Base-by-base conservation (phyloP, 1,140 invertebrate species). In the Heliothis subflexa region DNA sequence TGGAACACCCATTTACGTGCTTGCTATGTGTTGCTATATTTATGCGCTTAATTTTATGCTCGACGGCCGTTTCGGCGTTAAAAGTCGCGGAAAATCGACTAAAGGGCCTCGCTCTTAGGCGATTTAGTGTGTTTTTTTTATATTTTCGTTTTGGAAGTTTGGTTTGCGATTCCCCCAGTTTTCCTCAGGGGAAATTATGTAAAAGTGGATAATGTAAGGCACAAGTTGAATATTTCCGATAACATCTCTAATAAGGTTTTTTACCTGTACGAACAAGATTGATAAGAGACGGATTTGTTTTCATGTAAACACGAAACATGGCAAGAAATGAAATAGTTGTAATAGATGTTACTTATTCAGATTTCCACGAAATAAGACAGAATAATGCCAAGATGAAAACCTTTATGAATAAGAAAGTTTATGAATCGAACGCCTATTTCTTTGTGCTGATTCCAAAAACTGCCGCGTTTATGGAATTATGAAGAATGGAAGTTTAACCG, bases 11-110 rank as follows among this genome's bases (percentile, higher is more conserved):
- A 66, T 55, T 55, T 47, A 68, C 62, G 68, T 49, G 33, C 49
- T 52, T 28, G 4, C 14, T 55, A 47, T 21, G 55, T 16, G 66
- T 28, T 70, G 18, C 13, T 50, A 70, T 70, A 70, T 50, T 70
- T 52, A 28, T 40, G 40, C 12, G 40, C 54, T 72, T 72, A 72
- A 72, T 72, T 72, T 72, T 57, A 72, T 72, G 52, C 70, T 72
- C 52, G n/a, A 45, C 70, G 54, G 12, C 52, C 12, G 25, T 57
- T 28, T 45, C n/a, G 50, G 70, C n/a, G 52, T 70, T 70, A 28
- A 50, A 49, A 50, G 66, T 70, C 66, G 47, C 66, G 66, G 21
- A 70, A 70, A 50, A 70, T 70, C 66, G 45, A 50, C 66, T 70
- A 70, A 70, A 40, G 62, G 62, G 33, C 55, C 61, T 9, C 5